These are phyloP conservation scores for Lepidocyrtinus sp. DNA, from an alignment of 2,888 invertebrate species.

Conservation along the genomic window DNA sequence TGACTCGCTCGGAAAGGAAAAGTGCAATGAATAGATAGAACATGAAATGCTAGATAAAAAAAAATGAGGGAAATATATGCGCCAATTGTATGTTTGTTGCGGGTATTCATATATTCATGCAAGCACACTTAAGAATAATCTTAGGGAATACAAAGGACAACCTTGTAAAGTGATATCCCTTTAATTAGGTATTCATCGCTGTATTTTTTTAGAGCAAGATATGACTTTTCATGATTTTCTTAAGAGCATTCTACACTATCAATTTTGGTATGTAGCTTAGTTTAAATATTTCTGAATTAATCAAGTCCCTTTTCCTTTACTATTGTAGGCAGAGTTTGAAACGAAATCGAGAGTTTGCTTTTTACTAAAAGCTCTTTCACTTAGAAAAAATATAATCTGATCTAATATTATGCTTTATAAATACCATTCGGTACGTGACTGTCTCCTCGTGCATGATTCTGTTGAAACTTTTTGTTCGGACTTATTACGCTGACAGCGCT, in stretches of 20 bases:
- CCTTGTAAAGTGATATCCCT: constrained; percentile 26
- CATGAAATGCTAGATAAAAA: neutral
- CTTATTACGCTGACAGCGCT: no score
- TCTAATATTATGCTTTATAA: no score
- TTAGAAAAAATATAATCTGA: no score
- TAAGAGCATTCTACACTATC: no score
- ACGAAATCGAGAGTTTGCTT: constrained; percentile 41
- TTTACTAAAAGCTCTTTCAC: no score
- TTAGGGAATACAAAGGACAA: constrained; percentile 22
- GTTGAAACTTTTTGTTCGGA: neutral
- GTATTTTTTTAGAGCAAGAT: neutral
- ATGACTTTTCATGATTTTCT: neutral
- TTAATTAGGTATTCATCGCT: constrained; percentile 17
- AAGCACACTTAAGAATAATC: no score
- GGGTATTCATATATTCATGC: no score
- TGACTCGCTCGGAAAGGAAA: neutral
- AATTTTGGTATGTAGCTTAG: no score
- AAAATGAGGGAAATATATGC: constrained; percentile 22
- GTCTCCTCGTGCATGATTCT: no score
- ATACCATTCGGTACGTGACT: neutral
- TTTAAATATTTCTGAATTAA: no score
- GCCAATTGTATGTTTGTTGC: no score
- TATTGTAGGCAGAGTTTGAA: constrained; percentile 37
- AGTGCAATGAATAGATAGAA: neutral
- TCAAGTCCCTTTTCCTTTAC: neutral